Conservation (phyloP, 2,113 vertebrate species). For the Zapus hudsonius region DNA sequence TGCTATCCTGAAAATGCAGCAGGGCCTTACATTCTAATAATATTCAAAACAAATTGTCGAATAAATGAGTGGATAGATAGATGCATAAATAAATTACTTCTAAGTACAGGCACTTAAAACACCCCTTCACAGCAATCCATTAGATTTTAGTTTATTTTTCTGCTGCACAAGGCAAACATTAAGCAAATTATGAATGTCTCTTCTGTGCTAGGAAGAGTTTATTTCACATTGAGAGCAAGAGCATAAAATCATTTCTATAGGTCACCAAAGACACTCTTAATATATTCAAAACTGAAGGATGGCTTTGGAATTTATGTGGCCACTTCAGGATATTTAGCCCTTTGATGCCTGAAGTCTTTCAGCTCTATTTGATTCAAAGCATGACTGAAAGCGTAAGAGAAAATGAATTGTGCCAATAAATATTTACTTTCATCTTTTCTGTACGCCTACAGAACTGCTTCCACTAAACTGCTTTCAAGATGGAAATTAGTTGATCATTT, state of each 20-base stretch:
- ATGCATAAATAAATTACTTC: neutral
- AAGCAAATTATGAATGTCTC: slow-evolving; percentile 56
- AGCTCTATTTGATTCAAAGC: slow-evolving; percentile 44
- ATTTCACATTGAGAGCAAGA: slow-evolving; percentile 56
- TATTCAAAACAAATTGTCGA: neutral
- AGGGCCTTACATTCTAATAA: neutral
- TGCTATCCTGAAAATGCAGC: too few relatives aligned
- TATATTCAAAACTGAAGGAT: slow-evolving; percentile 54
- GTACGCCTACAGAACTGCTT: neutral
- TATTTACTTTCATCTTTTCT: slow-evolving; percentile 68
- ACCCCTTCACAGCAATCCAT: neutral
- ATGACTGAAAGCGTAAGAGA: slow-evolving; percentile 45
- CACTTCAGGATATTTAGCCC: slow-evolving; percentile 52
- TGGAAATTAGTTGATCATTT: slow-evolving; percentile 44
- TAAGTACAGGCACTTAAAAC: neutral
- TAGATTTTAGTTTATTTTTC: neutral
- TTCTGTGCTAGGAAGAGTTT: slow-evolving; percentile 44
- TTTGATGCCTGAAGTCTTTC: slow-evolving; percentile 61
- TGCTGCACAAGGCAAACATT: neutral
- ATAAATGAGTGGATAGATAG: neutral
- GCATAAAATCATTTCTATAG: slow-evolving; percentile 58
- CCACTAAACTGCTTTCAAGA: slow-evolving; percentile 33
- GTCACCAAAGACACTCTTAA: slow-evolving; percentile 59
- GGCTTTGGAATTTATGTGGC: slow-evolving; percentile 45
- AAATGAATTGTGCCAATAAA: slow-evolving; percentile 63